Evolutionary conservation across 2,888 invertebrate species (phyloP).

Genomic region (Craniophora ligustri): DNA sequence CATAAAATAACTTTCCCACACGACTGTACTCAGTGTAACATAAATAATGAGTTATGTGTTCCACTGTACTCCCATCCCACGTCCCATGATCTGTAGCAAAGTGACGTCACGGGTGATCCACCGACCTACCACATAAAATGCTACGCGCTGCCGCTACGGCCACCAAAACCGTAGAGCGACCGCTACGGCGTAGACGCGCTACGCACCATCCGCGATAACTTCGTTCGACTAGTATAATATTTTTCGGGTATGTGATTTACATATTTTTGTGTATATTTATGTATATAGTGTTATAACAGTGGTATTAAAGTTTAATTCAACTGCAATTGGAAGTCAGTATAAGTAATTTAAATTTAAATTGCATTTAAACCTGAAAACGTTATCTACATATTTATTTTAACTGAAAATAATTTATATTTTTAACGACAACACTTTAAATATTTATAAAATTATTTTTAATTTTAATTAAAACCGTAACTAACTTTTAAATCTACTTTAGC

Average conservation of each 20-base stretch:
- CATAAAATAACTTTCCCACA: conserved; percentile 11
- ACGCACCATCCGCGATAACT: conserved; percentile 65
- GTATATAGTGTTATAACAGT: conserved; percentile 29
- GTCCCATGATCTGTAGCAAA: conserved; percentile 70
- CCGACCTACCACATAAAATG: conserved; percentile 70
- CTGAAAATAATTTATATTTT: background rate
- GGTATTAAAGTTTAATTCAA: conserved; percentile 2
- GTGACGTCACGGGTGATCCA: conserved; percentile 77
- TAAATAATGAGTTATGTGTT: conserved; percentile 51
- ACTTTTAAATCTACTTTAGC: too few relatives aligned
- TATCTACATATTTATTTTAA: too few relatives aligned
- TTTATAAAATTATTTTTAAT: background rate
- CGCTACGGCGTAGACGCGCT: conserved; percentile 82
- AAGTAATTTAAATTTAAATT: background rate
- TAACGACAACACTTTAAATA: too few relatives aligned
- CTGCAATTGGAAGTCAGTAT: background rate
- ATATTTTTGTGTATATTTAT: conserved; percentile 23
- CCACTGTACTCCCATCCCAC: conserved; percentile 74
- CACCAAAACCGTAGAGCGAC: conserved; percentile 75
- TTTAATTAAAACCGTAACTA: too few relatives aligned
- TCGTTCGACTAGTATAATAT: conserved; percentile 48
- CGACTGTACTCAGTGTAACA: conserved; percentile 29
- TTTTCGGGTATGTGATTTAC: conserved; percentile 48
- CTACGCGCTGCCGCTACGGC: conserved; percentile 68
- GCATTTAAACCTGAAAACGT: background rate